Conservation (phyloP, 2,888 invertebrate species). For the Encarsia formosa region DNA sequence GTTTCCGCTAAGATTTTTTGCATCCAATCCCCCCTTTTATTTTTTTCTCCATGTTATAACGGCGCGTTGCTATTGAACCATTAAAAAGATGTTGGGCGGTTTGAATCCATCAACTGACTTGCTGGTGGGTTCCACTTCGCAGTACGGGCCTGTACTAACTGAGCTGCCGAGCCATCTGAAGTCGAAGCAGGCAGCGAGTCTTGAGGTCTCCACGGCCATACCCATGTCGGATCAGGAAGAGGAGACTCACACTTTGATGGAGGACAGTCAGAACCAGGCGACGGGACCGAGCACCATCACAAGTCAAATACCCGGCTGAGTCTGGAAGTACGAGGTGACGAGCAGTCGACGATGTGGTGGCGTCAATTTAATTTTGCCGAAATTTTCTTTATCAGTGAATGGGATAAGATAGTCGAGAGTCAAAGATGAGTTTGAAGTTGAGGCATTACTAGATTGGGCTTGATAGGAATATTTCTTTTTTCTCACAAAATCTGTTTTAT, state of each 20-base stretch:
- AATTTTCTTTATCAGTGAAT: conserved; percentile 19
- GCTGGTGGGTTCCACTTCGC: conserved; percentile 53
- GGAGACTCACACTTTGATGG: conserved; percentile 48
- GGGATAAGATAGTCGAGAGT: conserved; percentile 19
- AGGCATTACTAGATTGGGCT: no score
- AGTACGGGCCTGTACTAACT: conserved; percentile 52
- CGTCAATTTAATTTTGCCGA: conserved; percentile 22
- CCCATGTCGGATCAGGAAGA: conserved; percentile 49
- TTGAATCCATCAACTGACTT: conserved; percentile 53
- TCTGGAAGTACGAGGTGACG: conserved; percentile 5
- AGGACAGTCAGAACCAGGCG: conserved; percentile 36
- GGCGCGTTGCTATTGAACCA: conserved; percentile 43
- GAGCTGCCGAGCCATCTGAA: conserved; percentile 48
- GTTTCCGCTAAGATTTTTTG: conserved; percentile 29
- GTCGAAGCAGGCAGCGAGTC: conserved; percentile 37
- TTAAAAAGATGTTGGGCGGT: conserved; percentile 52
- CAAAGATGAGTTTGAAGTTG: conserved; percentile 14
- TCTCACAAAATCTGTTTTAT: no score
- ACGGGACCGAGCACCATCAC: conserved; percentile 36
- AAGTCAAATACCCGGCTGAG: conserved; percentile 45
- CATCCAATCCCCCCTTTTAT: conserved; percentile 30
- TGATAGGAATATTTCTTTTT: conserved; percentile 8
- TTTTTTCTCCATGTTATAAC: conserved; percentile 36
- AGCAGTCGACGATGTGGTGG: conserved; percentile 7
- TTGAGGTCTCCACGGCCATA: conserved; percentile 37